Evolutionary conservation across 2,888 invertebrate genomes (phyloP).

Genomic region (Strigamia maritima): DNA sequence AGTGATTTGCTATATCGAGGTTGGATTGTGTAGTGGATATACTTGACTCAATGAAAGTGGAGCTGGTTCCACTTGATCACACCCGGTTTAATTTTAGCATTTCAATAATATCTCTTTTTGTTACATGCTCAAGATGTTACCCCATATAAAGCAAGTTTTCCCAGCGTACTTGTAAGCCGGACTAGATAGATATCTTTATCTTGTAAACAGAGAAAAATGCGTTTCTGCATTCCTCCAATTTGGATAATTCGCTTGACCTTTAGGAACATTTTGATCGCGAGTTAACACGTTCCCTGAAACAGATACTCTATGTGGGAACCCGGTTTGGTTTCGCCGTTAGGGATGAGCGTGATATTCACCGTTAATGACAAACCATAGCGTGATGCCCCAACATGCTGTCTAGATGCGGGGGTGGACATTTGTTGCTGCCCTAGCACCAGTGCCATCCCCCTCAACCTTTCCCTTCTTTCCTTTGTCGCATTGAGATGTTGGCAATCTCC

Average conservation of each 20-base stretch:
- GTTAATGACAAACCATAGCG: not conserved
- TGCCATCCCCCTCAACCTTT: not conserved
- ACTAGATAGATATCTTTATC: no score
- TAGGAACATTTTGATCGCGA: not conserved
- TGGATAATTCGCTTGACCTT: not conserved
- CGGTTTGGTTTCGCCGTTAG: not conserved
- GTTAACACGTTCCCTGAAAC: not conserved
- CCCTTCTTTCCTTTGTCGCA: not conserved
- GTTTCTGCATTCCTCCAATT: no score
- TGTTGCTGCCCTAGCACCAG: not conserved
- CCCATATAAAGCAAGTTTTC: no score
- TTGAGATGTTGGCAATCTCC: constrained; percentile 19
- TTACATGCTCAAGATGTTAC: no score
- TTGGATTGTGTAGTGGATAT: no score
- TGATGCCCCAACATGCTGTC: not conserved
- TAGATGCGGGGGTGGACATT: constrained; percentile 7
- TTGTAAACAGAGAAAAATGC: no score
- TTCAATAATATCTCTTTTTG: no score
- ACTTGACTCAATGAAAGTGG: no score
- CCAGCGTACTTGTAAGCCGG: no score
- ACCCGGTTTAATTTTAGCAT: no score
- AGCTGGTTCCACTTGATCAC: no score
- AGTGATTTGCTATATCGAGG: no score
- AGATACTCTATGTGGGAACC: not conserved
- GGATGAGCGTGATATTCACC: not conserved